phyloP scores from a whole-genome alignment of 2,113 vertebrate genomes.

The Nansenia antarctica region DNA sequence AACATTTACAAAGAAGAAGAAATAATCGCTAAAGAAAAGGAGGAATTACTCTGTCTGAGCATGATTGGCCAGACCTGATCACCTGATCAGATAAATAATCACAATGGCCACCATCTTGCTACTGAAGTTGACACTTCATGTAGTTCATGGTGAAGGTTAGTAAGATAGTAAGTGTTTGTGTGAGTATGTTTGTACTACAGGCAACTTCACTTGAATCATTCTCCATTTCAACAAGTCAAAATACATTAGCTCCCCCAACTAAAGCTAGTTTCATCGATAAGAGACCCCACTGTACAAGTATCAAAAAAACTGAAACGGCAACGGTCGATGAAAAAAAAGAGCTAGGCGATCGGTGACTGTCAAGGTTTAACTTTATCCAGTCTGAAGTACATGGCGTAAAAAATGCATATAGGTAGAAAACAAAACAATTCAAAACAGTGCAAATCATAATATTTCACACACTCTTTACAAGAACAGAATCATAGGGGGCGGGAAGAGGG shows the following conservation, averaged over 20 bases:
- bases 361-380: conserved; percentile 11
- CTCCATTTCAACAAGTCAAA: not conserved
- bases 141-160: too few relatives aligned
- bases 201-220: not conserved
- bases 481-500: not conserved
- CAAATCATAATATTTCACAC: conserved; percentile 53
- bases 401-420: conserved; percentile 26
- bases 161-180: not conserved
- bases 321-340: not conserved
- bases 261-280: not conserved
- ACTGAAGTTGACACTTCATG: too few relatives aligned
- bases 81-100: not conserved
- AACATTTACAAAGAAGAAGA: not conserved
- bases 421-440: conserved; percentile 44
- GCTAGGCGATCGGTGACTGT: not conserved
- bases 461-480: conserved; percentile 48
- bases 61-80: not conserved
- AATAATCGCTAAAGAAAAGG: not conserved
- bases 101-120: not conserved
- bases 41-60: not conserved
- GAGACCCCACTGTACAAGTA: not conserved
- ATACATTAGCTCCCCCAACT: not conserved
- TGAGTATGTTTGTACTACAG: not conserved
- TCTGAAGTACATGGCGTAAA: conserved; percentile 22
- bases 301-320: not conserved